Percentiles rank a stretch among this genome's conserved stretches.
Evolutionary conservation across 2,888 invertebrate species (phyloP).

Genomic region (Sarcophaga variegata): DNA sequence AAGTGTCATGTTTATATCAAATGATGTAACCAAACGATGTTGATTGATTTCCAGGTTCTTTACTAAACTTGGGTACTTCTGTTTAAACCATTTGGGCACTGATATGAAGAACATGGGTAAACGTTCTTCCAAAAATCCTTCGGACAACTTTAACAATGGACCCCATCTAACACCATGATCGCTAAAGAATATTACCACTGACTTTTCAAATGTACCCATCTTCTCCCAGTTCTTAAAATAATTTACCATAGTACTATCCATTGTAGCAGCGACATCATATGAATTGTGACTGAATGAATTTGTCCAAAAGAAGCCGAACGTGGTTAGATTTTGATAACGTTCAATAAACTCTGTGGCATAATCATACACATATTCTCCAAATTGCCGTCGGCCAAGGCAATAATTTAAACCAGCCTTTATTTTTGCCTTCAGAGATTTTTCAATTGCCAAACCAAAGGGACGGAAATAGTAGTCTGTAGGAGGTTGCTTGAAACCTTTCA

Average conservation of each 20-base stretch:
- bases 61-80: constrained; percentile 83
- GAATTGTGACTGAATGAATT: constrained; percentile 89
- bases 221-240: constrained; percentile 84
- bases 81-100: constrained; percentile 85
- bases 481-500: constrained; percentile 86
- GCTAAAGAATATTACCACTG: constrained; percentile 88
- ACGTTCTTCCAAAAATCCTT: constrained; percentile 90
- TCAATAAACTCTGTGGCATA: constrained; percentile 86
- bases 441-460: constrained; percentile 87
- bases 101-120: constrained; percentile 88
- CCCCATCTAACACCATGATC: constrained; percentile 91
- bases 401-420: constrained; percentile 82
- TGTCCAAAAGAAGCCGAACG: constrained; percentile 90
- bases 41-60: constrained; percentile 84
- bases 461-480: constrained; percentile 92
- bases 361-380: constrained; percentile 86
- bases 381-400: constrained; percentile 85
- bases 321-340: constrained; percentile 84
- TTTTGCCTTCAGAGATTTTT: constrained; percentile 83
- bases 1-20: constrained; percentile 87
- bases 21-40: constrained; percentile 86
- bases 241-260: constrained; percentile 85
- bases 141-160: constrained; percentile 84
- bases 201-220: constrained; percentile 84
- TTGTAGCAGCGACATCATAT: constrained; percentile 85